Percentiles rank a stretch among this genome's conserved stretches.
phyloP scores from a whole-genome alignment of 2,113 vertebrate genomes.

The Lipophrys pholis region DNA sequence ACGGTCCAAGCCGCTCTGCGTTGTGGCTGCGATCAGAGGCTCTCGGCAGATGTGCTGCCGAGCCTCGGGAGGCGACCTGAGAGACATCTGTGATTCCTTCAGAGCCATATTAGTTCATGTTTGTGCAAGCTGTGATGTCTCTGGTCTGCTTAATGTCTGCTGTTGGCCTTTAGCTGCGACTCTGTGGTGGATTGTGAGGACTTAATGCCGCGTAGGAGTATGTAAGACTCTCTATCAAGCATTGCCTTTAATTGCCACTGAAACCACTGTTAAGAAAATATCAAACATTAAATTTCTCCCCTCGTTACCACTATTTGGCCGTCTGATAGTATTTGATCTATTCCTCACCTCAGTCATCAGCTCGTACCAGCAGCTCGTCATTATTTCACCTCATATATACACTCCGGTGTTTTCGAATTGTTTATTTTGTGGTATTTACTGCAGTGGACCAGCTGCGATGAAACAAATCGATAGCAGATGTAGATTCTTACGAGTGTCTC shows the following conservation, averaged over 20 bases:
- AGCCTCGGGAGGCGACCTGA: slow-evolving; percentile 11
- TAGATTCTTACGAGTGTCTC: neutral
- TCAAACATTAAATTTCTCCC: too few species aligned
- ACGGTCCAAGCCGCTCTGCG: slow-evolving; percentile 6
- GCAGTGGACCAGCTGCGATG: slow-evolving; percentile 9
- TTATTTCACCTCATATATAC: neutral
- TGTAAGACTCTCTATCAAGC: too few species aligned
- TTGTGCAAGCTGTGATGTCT: slow-evolving; percentile 66
- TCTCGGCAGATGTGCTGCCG: slow-evolving; percentile 33
- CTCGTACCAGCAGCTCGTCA: neutral
- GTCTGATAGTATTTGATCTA: neutral
- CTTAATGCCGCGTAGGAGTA: slow-evolving; percentile 3
- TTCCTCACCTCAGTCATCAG: slow-evolving; percentile 1
- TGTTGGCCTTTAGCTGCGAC: neutral
- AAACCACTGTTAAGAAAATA: too few species aligned
- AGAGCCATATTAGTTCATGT: slow-evolving; percentile 83
- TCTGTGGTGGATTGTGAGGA: slow-evolving; percentile 21
- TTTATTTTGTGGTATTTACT: neutral
- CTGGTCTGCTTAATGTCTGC: slow-evolving; percentile 68
- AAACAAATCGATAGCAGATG: slow-evolving; percentile 2
- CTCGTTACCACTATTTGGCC: neutral
- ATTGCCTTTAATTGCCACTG: too few species aligned
- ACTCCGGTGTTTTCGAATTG: fast-evolving
- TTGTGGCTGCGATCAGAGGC: slow-evolving; percentile 6
- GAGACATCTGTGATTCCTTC: slow-evolving; percentile 39